Evolutionary conservation across 2,888 invertebrate species (phyloP).

Genomic region (Yponomeuta cagnagella): DNA sequence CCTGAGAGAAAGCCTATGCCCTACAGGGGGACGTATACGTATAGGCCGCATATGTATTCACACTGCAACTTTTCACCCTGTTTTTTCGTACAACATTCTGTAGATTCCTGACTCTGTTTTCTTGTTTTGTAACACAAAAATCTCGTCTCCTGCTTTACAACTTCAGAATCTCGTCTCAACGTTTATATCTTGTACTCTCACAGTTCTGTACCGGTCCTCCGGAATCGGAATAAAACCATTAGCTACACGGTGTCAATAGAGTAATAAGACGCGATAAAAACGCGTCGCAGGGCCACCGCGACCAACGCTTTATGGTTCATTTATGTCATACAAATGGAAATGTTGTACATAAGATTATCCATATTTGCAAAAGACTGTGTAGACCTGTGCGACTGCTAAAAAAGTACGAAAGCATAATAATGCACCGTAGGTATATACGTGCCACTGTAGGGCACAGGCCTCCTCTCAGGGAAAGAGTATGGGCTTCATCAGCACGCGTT

Average conservation of each 20-base stretch:
- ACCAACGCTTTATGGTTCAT: neutral
- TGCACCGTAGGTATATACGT: no score
- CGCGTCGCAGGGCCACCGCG: slow-evolving; percentile 13
- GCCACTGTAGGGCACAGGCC: no score
- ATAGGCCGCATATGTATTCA: no score
- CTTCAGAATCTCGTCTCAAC: neutral
- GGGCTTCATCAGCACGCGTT: no score
- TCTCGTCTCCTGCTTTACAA: neutral
- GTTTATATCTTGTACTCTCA: neutral
- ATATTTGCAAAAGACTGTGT: neutral
- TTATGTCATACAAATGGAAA: slow-evolving; percentile 13
- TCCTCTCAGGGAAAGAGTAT: no score
- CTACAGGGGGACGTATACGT: no score
- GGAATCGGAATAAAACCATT: slow-evolving; percentile 15
- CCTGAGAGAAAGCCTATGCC: no score
- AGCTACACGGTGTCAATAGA: slow-evolving; percentile 18
- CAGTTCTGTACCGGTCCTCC: slow-evolving; percentile 6
- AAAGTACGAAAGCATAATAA: neutral
- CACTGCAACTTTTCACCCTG: no score
- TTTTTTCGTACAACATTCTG: no score
- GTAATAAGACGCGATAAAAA: slow-evolving; percentile 19
- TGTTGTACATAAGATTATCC: neutral
- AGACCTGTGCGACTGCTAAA: neutral
- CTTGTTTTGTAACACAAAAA: no score
- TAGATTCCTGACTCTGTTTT: no score